Conservation (phyloP, 2,888 invertebrate genomes). For the Tigriopus californicus region DNA sequence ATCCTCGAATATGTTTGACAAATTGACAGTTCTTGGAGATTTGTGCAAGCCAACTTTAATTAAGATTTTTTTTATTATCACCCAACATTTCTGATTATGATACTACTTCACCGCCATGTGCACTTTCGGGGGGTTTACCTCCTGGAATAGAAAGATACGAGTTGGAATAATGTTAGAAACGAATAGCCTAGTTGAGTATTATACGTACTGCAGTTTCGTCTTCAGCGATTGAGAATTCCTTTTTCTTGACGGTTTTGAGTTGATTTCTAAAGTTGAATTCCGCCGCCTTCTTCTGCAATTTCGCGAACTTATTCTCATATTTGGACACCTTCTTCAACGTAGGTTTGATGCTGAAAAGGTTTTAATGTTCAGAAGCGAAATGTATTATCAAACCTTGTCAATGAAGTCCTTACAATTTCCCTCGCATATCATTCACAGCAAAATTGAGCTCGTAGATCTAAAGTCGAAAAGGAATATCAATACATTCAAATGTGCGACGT, state of each 20-base stretch:
- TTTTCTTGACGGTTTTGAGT: conserved; percentile 98
- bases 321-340: conserved; percentile 99
- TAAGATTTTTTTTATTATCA: too few relatives aligned
- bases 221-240: conserved; percentile 96
- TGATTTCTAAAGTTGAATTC: conserved; percentile 98
- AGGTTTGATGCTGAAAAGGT: conserved; percentile 65
- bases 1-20: too few relatives aligned
- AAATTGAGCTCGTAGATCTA: conserved; percentile 96
- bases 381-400: too few relatives aligned
- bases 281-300: conserved; percentile 90
- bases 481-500: too few relatives aligned
- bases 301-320: conserved; percentile 98
- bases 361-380: too few relatives aligned
- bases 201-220: conserved; percentile 41
- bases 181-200: neutral
- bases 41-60: too few relatives aligned
- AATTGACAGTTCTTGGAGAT: too few relatives aligned
- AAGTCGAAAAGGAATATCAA: conserved; percentile 25
- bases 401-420: conserved; percentile 87
- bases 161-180: neutral
- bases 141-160: neutral
- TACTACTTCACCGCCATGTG: too few relatives aligned
- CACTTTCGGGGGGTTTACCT: too few relatives aligned
- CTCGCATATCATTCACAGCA: conserved; percentile 98
- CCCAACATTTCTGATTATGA: too few relatives aligned